Base-by-base conservation (phyloP, 2,888 invertebrate genomes). In the Escarpia spicata region DNA sequence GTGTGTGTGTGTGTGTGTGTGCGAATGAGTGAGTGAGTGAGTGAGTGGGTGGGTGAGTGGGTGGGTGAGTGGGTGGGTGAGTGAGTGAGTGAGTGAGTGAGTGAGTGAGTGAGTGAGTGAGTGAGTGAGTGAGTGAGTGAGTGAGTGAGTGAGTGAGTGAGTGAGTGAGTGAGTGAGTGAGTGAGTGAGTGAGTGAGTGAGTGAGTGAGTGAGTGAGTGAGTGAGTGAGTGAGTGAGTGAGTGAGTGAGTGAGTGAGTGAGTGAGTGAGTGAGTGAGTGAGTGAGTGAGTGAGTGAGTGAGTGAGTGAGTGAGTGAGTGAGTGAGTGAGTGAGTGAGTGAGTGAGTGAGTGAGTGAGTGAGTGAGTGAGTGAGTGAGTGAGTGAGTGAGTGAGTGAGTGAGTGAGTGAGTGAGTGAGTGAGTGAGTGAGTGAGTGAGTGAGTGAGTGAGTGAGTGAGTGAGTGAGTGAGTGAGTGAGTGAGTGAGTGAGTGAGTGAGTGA, bases 141-240 rank as follows among this genome's bases (percentile, higher is more conserved):
- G 37, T 37, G 37, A 37, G 37, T 37, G 37, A 37, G 37, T 37
- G 37, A 37, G 37, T 37, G 37, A 37, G 37, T 37, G 37, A 1
- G 37, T 37, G 1, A 1, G 37, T 37, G 37, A 37, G 37, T 89
- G 89, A 89, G 89, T 89, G 89, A 89, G 89, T 89, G 89, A 89
- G 89, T 89, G 89, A 89, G 89, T 89, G 89, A 89, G 89, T 89
- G 89, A 89, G 89, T 89, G 89, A 89, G 89, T 89, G 89, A 89
- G 89, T 89, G 89, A 89, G 89, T 89, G 89, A 89, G 89, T 89
- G 37, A 37, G 37, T 37, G 89, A 89, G 89, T 89, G 89, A 89
- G 89, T 89, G 89, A 89, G 37, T 37, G 37, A 1, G 37, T 37
- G n/a, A n/a, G 37, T 37, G 37, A 0, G 37, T 37, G 37, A 0